Evolutionary conservation across 2,797 vertebrate species (phyloP), one percentile per base, ranked within the genome.

Genomic region (Coendou prehensilis): DNA sequence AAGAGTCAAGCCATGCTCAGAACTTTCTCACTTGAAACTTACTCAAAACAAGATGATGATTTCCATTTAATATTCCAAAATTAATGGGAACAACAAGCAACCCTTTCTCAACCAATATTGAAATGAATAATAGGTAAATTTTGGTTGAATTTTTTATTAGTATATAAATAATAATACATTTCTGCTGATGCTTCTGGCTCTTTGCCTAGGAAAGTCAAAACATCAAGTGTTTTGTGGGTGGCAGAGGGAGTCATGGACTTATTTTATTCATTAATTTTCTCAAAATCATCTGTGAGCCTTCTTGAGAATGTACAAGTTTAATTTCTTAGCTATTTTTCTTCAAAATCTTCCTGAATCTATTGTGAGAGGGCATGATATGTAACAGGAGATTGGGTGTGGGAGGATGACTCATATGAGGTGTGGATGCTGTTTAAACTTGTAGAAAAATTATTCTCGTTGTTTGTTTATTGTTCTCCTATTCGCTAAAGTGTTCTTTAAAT

Each of bases 21-120:
- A 85, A 82, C 50, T 69, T 33, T 94, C 75, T 59, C 54, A 23
- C 73, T 69, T 87, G 30, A 86, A 84, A 47, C 71, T 37, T 89
- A 33, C 67, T 80, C 54, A 87, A 47, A 94, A 41, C 37, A 84
- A 69, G 18, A 0, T 22, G 28, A 80, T 63, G 52, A 45, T 83
- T 92, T 91, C 56, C 23, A 90, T 33, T 59, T 86, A 94, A 89
- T 75, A 57, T 17, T 87, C 83, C 83, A 82, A 81, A 95, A 71
- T 78, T 95, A 71, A 59, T 79, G 33, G 76, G 61, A 73, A 37
- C 61, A 85, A 95, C 20, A 63, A 85, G 14, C 7, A 75, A 82
- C 23, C 93, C 33, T 95, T 94, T 79, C 41, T 71, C 81, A 76
- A 94, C 33, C 26, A 87, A 87, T 9, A 37, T 1, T 87, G 37